Conservation (phyloP, 1,140 invertebrate species). For the Drosophila murphyi region DNA sequence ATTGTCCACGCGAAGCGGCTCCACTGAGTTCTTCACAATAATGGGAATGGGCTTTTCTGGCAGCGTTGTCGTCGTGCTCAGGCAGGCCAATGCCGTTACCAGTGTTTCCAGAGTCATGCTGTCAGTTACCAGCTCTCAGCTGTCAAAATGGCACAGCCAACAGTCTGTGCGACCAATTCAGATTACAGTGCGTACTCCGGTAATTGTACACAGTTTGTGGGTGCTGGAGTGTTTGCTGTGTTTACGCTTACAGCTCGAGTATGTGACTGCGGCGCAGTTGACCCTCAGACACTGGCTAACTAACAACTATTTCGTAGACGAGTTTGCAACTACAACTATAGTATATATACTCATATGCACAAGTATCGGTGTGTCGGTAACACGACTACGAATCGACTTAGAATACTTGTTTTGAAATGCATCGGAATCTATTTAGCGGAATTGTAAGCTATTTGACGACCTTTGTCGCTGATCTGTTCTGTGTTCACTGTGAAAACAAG, state of each 20-base stretch:
- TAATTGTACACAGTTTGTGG: neutral
- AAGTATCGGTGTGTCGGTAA: neutral
- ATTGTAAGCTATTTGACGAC: constrained; percentile 16
- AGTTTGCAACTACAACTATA: constrained; percentile 1
- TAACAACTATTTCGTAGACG: neutral
- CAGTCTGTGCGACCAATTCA: neutral
- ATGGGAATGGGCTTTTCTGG: constrained; percentile 14
- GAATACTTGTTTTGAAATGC: constrained; percentile 45
- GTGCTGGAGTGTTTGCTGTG: neutral
- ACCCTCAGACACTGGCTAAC: constrained; percentile 10
- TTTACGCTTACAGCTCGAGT: constrained; percentile 21
- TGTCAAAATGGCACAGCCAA: neutral
- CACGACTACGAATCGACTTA: constrained; percentile 17
- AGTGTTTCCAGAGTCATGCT: constrained; percentile 61
- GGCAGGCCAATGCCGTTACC: constrained; percentile 67
- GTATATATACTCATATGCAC: constrained; percentile 3
- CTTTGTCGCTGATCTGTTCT: constrained; percentile 14
- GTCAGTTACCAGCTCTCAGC: neutral
- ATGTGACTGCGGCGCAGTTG: constrained; percentile 41
- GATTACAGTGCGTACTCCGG: neutral
- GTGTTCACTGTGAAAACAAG: neutral
- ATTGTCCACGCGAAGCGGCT: constrained; percentile 44
- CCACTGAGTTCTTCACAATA: constrained; percentile 54
- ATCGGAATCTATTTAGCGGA: constrained; percentile 1
- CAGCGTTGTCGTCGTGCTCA: constrained; percentile 47